Conservation (phyloP, 1,140 invertebrate genomes). For the Thrips palmi region DNA sequence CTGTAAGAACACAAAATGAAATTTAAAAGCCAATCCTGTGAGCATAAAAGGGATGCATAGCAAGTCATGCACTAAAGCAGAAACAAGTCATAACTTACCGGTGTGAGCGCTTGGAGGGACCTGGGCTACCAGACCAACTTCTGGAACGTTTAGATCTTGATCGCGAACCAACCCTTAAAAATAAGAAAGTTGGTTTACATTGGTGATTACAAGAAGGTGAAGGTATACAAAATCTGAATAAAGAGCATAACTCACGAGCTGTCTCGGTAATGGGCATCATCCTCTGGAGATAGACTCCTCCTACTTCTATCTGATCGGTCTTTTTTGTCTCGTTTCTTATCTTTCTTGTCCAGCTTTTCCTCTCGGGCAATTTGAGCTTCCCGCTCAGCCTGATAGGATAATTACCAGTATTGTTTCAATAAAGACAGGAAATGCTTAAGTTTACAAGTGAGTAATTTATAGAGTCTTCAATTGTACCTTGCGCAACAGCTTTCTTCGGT, state of each 20-base stretch:
- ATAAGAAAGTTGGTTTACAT: constrained; percentile 14
- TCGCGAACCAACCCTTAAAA: constrained; percentile 11
- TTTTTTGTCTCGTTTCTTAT: constrained; percentile 13
- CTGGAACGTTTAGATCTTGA: constrained; percentile 16
- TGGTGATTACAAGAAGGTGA: not conserved
- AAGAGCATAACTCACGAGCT: too few species aligned
- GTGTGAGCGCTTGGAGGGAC: constrained; percentile 15
- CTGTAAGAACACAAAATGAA: constrained; percentile 6
- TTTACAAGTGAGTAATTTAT: constrained; percentile 5
- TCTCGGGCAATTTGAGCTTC: constrained; percentile 13
- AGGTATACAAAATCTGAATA: constrained; percentile 5
- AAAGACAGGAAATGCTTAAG: constrained; percentile 1
- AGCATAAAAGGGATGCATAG: not conserved
- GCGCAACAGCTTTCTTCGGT: constrained; percentile 72
- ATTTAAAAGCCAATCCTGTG: not conserved
- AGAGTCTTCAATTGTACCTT: constrained; percentile 47
- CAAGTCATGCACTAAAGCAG: not conserved
- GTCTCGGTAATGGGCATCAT: constrained; percentile 20
- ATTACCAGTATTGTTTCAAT: constrained; percentile 3
- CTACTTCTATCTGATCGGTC: constrained; percentile 21
- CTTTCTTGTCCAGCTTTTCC: constrained; percentile 17
- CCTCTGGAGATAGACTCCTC: constrained; percentile 18
- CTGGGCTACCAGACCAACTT: constrained; percentile 16
- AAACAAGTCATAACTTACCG: constrained; percentile 12
- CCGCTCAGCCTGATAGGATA: constrained; percentile 9